These are phyloP conservation scores for Spongilla lacustris DNA, from an alignment of 37 sponge, comb jelly and placozoan genomes.

Conservation along the genomic window DNA sequence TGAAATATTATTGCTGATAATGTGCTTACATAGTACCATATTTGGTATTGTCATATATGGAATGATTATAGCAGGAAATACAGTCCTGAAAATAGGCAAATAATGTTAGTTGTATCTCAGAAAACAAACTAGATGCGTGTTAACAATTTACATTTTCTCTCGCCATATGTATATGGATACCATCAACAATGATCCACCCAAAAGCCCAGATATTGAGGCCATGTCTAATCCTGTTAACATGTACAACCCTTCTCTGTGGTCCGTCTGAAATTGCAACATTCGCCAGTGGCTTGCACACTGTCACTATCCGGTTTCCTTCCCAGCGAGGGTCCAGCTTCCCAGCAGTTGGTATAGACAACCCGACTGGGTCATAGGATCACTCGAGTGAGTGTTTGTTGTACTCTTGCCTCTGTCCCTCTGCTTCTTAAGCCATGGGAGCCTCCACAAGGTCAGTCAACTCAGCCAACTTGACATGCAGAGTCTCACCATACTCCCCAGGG, in stretches of 20 bases:
- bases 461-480: slow-evolving; percentile 29
- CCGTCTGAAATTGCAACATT: slow-evolving; percentile 26
- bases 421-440: slow-evolving; percentile 5
- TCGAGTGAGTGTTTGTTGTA: slow-evolving; percentile 15
- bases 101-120: no score
- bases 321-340: slow-evolving; percentile 68
- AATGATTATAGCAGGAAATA: no score
- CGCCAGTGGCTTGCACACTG: slow-evolving; percentile 4
- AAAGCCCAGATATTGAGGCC: no score
- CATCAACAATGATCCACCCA: no score
- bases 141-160: no score
- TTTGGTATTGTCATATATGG: no score
- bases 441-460: slow-evolving; percentile 45
- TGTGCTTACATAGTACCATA: no score
- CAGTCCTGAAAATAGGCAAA: no score
- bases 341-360: slow-evolving; percentile 64
- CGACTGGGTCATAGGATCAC: slow-evolving; percentile 46
- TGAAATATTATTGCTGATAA: no score
- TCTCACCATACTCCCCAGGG: slow-evolving; percentile 9
- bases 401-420: slow-evolving; percentile 13
- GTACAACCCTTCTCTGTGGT: slow-evolving; percentile 19
- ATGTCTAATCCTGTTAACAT: slow-evolving; percentile 19
- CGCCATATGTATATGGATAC: no score
- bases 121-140: no score
- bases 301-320: slow-evolving; percentile 60